phyloP scores from a whole-genome alignment of 2,113 vertebrate species.

The Labeo catla region DNA sequence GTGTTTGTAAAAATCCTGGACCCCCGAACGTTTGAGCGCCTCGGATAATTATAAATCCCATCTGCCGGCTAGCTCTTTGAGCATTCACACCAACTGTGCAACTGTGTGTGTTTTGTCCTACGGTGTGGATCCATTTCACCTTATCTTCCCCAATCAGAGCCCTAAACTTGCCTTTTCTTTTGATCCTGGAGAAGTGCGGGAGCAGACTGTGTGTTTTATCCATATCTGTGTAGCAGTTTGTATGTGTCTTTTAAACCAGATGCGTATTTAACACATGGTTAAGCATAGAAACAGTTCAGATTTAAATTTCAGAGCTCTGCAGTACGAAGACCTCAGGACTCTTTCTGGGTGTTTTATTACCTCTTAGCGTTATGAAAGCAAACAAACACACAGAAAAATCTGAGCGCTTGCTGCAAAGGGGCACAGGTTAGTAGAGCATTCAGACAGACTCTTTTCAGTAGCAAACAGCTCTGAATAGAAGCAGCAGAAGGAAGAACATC shows the following conservation, averaged over 20 bases:
- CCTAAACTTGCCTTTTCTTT: neutral
- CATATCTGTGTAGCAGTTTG: slow-evolving; percentile 9
- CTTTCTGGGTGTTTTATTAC: neutral
- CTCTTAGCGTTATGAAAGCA: neutral
- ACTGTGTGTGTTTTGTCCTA: neutral
- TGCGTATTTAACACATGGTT: slow-evolving; percentile 26
- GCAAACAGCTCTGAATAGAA: slow-evolving; percentile 1
- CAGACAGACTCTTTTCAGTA: neutral
- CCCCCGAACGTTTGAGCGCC: slow-evolving; percentile 5
- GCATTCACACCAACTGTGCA: neutral
- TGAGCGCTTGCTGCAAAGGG: neutral
- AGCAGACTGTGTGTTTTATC: neutral
- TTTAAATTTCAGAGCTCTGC: slow-evolving; percentile 11
- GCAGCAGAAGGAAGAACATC: neutral
- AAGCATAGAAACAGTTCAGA: neutral
- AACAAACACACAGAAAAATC: neutral
- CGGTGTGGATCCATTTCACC: neutral
- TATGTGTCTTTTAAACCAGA: slow-evolving; percentile 7
- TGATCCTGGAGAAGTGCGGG: neutral
- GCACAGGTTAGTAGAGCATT: slow-evolving; percentile 6
- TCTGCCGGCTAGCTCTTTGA: slow-evolving; percentile 11
- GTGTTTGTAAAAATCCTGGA: slow-evolving; percentile 35
- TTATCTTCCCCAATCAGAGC: slow-evolving; percentile 2
- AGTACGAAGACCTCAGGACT: neutral
- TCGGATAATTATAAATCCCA: slow-evolving; percentile 40